A percentile compares a stretch with the other conserved stretches of the same genome.
These are phyloP conservation scores for Graptemys geographica DNA, from an alignment of 2,797 vertebrate genomes.

Conservation along the genomic window DNA sequence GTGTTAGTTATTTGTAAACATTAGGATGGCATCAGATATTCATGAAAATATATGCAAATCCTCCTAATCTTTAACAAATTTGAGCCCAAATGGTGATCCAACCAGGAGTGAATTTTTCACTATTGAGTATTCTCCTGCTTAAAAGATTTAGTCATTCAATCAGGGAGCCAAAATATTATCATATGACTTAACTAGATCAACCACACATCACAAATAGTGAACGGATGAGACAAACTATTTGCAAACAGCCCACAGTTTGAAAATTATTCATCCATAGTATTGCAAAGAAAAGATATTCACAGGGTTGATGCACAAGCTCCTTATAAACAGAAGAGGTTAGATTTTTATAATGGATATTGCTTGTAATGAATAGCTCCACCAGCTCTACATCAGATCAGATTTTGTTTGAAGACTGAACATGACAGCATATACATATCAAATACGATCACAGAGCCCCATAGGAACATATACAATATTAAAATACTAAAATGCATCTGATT, in stretches of 20 bases:
- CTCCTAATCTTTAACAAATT: neutral
- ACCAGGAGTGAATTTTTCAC: neutral
- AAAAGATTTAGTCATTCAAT: neutral
- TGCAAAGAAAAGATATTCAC: neutral
- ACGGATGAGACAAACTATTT: slow-evolving; percentile 20
- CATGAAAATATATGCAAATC: neutral
- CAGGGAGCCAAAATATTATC: neutral
- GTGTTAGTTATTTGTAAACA: neutral
- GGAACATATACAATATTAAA: neutral
- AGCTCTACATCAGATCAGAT: slow-evolving; percentile 5
- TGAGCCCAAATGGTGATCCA: neutral
- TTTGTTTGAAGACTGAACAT: neutral
- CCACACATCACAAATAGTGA: neutral
- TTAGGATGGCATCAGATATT: neutral
- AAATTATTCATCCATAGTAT: neutral
- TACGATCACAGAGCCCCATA: neutral
- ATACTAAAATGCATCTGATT: neutral
- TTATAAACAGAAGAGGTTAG: neutral
- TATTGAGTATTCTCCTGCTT: neutral
- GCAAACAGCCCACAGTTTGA: neutral
- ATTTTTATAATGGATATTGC: neutral
- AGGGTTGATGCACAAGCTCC: neutral
- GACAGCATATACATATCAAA: neutral
- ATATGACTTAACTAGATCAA: neutral
- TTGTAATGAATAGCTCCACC: neutral